Base-by-base conservation (phyloP, 2,888 invertebrate species). In the Podabrus alpinus region DNA sequence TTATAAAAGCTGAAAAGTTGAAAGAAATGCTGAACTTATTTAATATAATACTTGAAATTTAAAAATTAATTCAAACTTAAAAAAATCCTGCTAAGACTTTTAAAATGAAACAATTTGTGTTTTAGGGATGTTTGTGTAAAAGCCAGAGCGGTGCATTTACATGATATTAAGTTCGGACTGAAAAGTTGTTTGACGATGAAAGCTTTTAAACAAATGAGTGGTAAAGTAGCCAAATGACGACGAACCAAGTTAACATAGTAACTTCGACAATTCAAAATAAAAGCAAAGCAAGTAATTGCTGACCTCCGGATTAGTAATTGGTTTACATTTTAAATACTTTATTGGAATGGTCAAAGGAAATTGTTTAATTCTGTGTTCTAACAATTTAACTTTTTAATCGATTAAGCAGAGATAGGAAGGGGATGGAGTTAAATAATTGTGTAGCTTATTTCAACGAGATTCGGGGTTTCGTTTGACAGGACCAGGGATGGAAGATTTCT, bases 161-260 rank as follows among this genome's bases (percentile, higher is more conserved):
- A 72, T 72, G 68, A 72, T 72, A 72, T 68, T 72, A 66, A 66
- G 61, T 24, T 25, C n/a, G 5, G 19, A 59, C 60, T 13, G 29
- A 24, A 59, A 61, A 68, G 72, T 61, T 68, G 68, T 72, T 72
- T 72, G 72, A 72, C 59, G 60, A 15, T 29, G 68, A 67, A 72
- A 72, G 72, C 72, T 72, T 72, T 72, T 72, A 72, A 72, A 72
- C 67, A 68, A 72, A 72, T 72, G 72, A 68, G 68, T 64, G 29
- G 16, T 17, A 66, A 72, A 72, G 29, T 59, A 21, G 15, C 19
- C 60, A 25, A 21, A 68, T 72, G 60, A 61, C 45, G 61, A 68
- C 24, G 61, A 17, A 24, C n/a, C 16, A 62, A 59, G 66, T 66
- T 71, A 71, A 71, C 66, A 71, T n/a, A 66, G 66, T 66, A 59